Percentiles rank a stretch among this genome's conserved stretches.
Evolutionary conservation across 2,113 vertebrate genomes (phyloP).

Genomic region (Proteles cristata): DNA sequence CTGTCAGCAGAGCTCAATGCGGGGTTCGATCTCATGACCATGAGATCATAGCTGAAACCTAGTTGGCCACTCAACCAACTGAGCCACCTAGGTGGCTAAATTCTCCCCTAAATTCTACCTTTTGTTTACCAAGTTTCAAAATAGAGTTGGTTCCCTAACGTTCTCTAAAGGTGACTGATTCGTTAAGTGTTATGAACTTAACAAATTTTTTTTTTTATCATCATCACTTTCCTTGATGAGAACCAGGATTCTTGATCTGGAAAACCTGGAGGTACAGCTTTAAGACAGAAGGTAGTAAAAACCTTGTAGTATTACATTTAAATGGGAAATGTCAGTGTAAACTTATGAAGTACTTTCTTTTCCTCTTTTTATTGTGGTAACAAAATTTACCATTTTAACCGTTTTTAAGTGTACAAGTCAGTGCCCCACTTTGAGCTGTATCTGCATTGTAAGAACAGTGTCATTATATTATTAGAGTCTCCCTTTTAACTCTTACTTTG

Average conservation of each 20-base stretch:
- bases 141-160: background rate
- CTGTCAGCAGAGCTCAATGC: no score
- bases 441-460: background rate
- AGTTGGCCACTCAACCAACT: no score
- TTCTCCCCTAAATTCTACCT: background rate
- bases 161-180: background rate
- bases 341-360: background rate
- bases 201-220: background rate
- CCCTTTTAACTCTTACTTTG: background rate
- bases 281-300: background rate
- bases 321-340: background rate
- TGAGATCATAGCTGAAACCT: no score
- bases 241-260: background rate
- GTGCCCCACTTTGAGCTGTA: background rate
- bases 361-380: background rate
- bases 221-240: slow-evolving; percentile 10
- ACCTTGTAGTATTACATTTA: background rate
- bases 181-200: background rate
- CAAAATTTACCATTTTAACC: background rate
- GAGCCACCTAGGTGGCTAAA: no score
- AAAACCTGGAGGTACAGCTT: background rate
- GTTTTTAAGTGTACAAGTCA: background rate
- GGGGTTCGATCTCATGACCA: no score
- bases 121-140: slow-evolving; percentile 4
- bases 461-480: background rate